A percentile compares a stretch with the other conserved stretches of the same genome.
phyloP scores from a whole-genome alignment of 1,140 invertebrate genomes.

The Drosophila fuyamai region DNA sequence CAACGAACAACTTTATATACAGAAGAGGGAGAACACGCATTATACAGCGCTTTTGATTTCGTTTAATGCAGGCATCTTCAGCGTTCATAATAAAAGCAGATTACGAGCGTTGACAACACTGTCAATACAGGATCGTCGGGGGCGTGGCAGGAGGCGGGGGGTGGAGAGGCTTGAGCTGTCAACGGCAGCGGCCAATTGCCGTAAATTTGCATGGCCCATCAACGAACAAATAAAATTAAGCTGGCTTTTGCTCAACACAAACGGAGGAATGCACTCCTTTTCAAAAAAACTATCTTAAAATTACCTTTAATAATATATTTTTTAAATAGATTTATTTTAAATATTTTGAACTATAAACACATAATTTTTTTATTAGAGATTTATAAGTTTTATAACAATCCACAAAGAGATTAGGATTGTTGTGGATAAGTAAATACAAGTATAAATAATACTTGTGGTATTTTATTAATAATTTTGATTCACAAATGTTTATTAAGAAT shows the following conservation, averaged over 20 bases:
- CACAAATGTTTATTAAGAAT: neutral
- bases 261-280: constrained; percentile 5
- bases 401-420: no score
- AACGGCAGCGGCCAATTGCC: constrained; percentile 70
- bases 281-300: no score
- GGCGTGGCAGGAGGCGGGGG: neutral
- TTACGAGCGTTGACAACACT: constrained; percentile 76
- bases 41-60: constrained; percentile 69
- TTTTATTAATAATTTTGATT: no score
- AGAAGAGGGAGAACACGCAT: constrained; percentile 29
- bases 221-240: constrained; percentile 46
- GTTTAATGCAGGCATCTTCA: constrained; percentile 57
- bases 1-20: constrained; percentile 68
- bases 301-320: no score
- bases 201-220: constrained; percentile 74
- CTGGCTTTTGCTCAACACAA: constrained; percentile 4
- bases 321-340: no score
- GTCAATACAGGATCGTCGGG: constrained; percentile 58
- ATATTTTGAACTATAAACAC: no score
- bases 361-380: no score
- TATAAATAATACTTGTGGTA: no score
- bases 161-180: constrained; percentile 41
- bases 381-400: neutral
- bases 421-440: no score
- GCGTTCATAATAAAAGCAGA: constrained; percentile 73